Evolutionary conservation across 2,113 vertebrate genomes (phyloP).

Genomic region (Heloderma charlesbogerti): DNA sequence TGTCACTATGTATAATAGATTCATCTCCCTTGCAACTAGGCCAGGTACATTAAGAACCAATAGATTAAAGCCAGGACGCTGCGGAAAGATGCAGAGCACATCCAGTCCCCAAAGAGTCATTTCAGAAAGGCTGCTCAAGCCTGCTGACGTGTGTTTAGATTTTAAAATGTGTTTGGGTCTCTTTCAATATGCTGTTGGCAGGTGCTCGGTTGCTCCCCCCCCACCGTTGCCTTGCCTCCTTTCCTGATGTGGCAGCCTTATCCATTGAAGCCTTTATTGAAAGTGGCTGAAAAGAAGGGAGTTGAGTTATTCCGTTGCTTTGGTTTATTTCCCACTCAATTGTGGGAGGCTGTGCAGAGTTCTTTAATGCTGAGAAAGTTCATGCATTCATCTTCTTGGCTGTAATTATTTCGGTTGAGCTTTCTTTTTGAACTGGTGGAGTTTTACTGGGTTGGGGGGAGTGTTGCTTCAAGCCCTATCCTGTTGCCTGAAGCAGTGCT

Average conservation of each 20-base stretch:
- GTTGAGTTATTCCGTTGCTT: conserved; percentile 45
- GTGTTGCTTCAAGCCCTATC: not conserved
- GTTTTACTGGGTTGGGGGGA: not conserved
- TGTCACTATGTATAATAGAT: rapidly evolving
- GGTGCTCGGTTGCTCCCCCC: not conserved
- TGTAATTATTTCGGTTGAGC: conserved; percentile 33
- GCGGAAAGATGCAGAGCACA: not conserved
- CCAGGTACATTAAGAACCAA: not conserved
- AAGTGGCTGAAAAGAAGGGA: conserved; percentile 40
- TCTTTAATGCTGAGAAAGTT: conserved; percentile 35
- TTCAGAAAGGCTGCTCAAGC: not conserved
- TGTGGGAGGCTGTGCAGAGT: not conserved
- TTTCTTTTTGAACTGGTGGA: not conserved
- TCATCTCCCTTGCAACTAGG: not conserved
- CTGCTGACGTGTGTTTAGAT: not conserved
- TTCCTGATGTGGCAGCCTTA: conserved; percentile 5
- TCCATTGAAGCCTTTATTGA: conserved; percentile 33
- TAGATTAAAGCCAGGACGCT: rapidly evolving
- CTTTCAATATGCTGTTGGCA: not conserved
- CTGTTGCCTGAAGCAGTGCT: not conserved
- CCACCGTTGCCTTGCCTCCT: conserved; percentile 12
- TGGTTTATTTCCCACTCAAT: conserved; percentile 36
- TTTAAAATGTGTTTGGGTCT: not conserved
- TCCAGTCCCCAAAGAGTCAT: not conserved
- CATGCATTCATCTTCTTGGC: rapidly evolving